phyloP scores from a whole-genome alignment of 2,113 vertebrate species.

The Oxyruncus cristatus region DNA sequence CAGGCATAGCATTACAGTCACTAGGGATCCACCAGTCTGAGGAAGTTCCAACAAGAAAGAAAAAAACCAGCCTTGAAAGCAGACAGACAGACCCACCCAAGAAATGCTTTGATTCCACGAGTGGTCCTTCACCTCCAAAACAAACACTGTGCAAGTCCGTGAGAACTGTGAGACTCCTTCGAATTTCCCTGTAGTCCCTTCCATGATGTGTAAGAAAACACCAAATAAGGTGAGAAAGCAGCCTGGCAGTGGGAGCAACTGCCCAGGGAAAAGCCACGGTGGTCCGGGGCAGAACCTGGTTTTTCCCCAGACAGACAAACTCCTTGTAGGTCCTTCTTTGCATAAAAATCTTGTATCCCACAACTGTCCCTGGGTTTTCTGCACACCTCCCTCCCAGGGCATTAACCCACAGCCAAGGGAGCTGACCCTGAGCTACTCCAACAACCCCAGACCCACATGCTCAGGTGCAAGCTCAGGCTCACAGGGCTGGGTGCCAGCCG shows the following conservation, averaged over 20 bases:
- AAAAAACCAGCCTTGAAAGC: background rate
- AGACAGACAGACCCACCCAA: background rate
- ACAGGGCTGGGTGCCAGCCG: background rate
- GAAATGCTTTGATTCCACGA: background rate
- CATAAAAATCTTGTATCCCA: background rate
- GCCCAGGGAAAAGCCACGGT: background rate
- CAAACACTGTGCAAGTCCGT: background rate
- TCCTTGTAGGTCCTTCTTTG: background rate
- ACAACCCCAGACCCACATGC: background rate
- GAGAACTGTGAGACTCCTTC: background rate
- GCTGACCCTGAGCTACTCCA: background rate
- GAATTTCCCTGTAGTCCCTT: background rate
- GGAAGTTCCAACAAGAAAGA: background rate
- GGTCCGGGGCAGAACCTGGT: too few species aligned
- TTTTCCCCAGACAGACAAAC: background rate
- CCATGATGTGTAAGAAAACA: background rate
- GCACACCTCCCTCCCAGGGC: background rate
- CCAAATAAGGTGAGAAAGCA: background rate
- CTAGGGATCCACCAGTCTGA: background rate
- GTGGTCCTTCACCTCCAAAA: background rate
- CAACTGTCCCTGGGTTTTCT: too few species aligned
- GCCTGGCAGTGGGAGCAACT: background rate
- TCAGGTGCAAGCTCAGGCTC: fast-evolving
- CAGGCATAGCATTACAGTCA: background rate
- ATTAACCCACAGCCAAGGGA: background rate